Evolutionary conservation across 2,888 invertebrate species (phyloP).

Genomic region (Dendrolimus pini): DNA sequence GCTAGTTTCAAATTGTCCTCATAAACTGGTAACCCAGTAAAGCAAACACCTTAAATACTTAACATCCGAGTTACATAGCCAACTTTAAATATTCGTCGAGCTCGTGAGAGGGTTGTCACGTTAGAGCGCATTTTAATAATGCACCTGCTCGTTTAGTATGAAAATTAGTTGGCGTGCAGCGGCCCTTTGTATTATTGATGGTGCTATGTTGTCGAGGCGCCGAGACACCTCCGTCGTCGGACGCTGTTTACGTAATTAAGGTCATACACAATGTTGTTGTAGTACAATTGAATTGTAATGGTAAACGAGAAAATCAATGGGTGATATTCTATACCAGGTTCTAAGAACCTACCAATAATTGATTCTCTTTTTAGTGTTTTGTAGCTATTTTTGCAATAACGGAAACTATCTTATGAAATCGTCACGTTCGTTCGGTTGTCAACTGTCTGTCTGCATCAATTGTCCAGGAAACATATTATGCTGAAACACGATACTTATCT

Average conservation of each 20-base stretch:
- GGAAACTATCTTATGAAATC: too few relatives aligned
- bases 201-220: slow-evolving; percentile 15
- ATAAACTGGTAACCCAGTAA: slow-evolving; percentile 38
- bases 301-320: too few relatives aligned
- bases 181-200: slow-evolving; percentile 59
- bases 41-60: slow-evolving; percentile 53
- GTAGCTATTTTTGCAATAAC: too few relatives aligned
- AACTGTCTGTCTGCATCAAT: too few relatives aligned
- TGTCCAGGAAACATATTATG: too few relatives aligned
- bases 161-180: slow-evolving; percentile 63
- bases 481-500: too few relatives aligned
- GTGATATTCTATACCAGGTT: too few relatives aligned
- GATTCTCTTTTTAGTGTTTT: too few relatives aligned
- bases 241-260: slow-evolving; percentile 33
- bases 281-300: too few relatives aligned
- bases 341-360: too few relatives aligned
- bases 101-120: slow-evolving; percentile 57
- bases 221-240: slow-evolving; percentile 20
- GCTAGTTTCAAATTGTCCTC: slow-evolving; percentile 19
- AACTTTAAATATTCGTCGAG: slow-evolving; percentile 54
- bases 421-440: too few relatives aligned
- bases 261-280: slow-evolving; percentile 14
- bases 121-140: slow-evolving; percentile 69
- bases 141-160: slow-evolving; percentile 71
- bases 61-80: slow-evolving; percentile 46